Percentiles rank a stretch among this genome's conserved stretches.
Conservation (phyloP, 2,888 invertebrate genomes). For the Amphipoea lucens region DNA sequence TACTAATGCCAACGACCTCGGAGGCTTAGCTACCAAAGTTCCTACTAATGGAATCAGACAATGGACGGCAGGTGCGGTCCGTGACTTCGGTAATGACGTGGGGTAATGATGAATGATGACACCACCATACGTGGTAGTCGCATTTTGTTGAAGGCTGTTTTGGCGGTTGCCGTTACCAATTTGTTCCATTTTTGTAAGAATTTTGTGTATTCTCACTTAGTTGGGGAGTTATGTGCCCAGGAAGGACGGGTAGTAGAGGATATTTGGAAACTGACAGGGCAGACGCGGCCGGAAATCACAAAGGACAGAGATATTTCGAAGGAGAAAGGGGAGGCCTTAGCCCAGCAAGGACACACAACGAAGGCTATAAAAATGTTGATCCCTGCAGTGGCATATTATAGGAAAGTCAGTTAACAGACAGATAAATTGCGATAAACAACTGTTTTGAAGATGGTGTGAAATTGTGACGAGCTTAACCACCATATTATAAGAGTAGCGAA, state of each 20-base stretch:
- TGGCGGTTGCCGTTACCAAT: not conserved
- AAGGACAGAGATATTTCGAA: not conserved
- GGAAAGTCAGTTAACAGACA: not conserved
- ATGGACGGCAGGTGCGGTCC: conserved; percentile 45
- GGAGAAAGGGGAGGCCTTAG: not conserved
- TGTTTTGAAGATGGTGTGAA: not conserved
- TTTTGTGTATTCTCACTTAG: not conserved
- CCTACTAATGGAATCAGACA: conserved; percentile 47
- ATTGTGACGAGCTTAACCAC: not conserved
- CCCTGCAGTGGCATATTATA: no score
- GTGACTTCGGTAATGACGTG: conserved; percentile 37
- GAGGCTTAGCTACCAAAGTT: conserved; percentile 9
- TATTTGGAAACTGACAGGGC: not conserved
- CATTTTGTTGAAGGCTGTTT: conserved; percentile 5
- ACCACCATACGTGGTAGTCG: not conserved
- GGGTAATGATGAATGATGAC: conserved; percentile 35
- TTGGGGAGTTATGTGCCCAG: not conserved
- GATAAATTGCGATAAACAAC: not conserved
- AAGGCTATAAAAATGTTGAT: no score
- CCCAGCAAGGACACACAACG: not conserved
- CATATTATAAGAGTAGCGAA: not conserved
- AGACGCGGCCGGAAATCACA: not conserved
- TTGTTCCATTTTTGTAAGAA: not conserved
- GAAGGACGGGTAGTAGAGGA: not conserved
- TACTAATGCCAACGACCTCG: conserved; percentile 36